phyloP scores from a whole-genome alignment of 2,888 invertebrate genomes.

The Andrena marginata region DNA sequence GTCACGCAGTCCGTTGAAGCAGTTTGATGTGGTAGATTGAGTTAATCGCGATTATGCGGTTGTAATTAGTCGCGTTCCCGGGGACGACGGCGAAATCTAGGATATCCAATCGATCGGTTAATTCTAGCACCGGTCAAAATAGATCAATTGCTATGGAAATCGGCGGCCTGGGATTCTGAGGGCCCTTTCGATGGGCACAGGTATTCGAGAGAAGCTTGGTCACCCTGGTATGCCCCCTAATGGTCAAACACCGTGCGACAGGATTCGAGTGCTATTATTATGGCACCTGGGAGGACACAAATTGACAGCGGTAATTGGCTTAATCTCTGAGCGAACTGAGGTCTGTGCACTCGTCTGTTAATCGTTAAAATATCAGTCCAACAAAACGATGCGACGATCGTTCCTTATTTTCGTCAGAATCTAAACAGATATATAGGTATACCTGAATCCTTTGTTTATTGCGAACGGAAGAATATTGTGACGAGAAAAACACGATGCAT shows the following conservation, averaged over 20 bases:
- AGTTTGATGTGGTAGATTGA: slow-evolving; percentile 5
- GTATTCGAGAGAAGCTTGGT: slow-evolving; percentile 60
- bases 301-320: slow-evolving; percentile 80
- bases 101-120: slow-evolving; percentile 60
- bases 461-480: background rate
- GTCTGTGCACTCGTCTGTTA: slow-evolving; percentile 28
- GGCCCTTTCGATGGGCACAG: slow-evolving; percentile 67
- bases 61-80: slow-evolving; percentile 37
- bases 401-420: too few species aligned
- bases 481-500: background rate
- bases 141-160: slow-evolving; percentile 70
- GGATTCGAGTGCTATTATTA: slow-evolving; percentile 78
- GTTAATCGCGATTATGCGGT: slow-evolving; percentile 19
- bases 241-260: slow-evolving; percentile 79
- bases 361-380: slow-evolving; percentile 43
- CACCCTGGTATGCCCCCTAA: slow-evolving; percentile 69
- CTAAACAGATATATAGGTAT: too few species aligned
- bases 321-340: slow-evolving; percentile 69
- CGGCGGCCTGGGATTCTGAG: slow-evolving; percentile 63
- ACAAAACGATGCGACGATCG: background rate
- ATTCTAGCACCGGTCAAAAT: slow-evolving; percentile 58
- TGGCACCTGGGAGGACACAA: slow-evolving; percentile 69
- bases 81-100: slow-evolving; percentile 28
- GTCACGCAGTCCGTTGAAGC: too few species aligned
- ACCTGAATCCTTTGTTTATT: too few species aligned